Conservation (phyloP, 1,140 invertebrate species). For the Diabrotica undecimpunctata region DNA sequence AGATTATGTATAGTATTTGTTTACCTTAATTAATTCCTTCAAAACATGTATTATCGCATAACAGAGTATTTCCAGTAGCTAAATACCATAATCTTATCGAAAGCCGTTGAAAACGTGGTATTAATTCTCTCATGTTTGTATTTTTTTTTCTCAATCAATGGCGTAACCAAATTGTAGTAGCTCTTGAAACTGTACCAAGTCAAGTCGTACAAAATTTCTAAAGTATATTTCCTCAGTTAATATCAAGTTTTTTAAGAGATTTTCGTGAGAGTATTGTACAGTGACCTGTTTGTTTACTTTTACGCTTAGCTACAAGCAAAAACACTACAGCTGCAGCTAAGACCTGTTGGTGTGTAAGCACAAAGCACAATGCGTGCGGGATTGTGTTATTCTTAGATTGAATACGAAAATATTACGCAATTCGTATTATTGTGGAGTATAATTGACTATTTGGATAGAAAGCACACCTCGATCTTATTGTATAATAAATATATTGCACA, state of each 20-base stretch:
- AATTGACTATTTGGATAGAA: no score
- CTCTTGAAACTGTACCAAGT: background rate
- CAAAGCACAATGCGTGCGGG: no score
- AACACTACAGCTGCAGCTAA: background rate
- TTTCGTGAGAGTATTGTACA: background rate
- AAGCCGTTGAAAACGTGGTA: background rate
- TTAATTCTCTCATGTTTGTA: background rate
- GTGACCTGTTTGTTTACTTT: background rate
- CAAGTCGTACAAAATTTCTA: background rate
- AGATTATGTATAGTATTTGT: background rate
- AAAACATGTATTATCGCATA: no score
- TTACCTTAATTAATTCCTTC: background rate
- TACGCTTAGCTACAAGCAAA: background rate
- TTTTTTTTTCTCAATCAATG: background rate
- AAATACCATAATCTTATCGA: no score
- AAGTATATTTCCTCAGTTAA: background rate
- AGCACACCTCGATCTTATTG: no score
- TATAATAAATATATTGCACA: no score
- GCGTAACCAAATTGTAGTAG: background rate
- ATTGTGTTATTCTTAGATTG: no score
- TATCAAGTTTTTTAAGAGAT: background rate
- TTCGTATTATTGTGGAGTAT: no score
- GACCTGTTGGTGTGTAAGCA: background rate
- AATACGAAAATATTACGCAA: no score
- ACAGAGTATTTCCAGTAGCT: no score